Percentiles rank a stretch among this genome's conserved stretches.
Conservation (phyloP, 2,888 invertebrate species). For the Nebria salina region DNA sequence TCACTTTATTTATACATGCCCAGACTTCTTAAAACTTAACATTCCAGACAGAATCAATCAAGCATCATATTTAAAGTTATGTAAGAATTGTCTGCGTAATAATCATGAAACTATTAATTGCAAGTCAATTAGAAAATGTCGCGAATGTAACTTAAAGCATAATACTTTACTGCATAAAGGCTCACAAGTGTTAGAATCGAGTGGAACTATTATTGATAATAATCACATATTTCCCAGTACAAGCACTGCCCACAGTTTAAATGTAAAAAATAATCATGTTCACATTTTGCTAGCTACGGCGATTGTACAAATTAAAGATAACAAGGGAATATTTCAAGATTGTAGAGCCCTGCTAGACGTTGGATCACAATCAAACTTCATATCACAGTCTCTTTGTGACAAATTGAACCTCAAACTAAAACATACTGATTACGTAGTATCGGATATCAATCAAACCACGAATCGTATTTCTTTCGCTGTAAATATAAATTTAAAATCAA, state of each 20-base stretch:
- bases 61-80: no score
- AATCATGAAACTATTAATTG: no score
- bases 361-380: constrained; percentile 39
- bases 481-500: constrained; percentile 19
- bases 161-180: no score
- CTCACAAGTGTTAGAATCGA: no score
- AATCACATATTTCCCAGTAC: not conserved
- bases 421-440: not conserved
- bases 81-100: no score
- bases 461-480: not conserved
- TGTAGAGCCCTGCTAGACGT: constrained; percentile 34
- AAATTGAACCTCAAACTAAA: constrained; percentile 17
- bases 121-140: no score
- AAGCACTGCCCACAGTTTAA: not conserved
- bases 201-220: no score
- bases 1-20: no score
- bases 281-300: constrained; percentile 13
- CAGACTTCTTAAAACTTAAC: no score
- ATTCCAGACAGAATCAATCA: no score
- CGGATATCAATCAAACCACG: constrained; percentile 21
- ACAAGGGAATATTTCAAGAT: constrained; percentile 3
- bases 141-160: no score
- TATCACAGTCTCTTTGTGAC: constrained; percentile 8
- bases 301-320: constrained; percentile 26
- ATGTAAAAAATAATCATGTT: constrained; percentile 5